A percentile compares a stretch with the other conserved stretches of the same genome.
phyloP scores from a whole-genome alignment of 2,797 vertebrate species.

The Poeciliopsis turneri region DNA sequence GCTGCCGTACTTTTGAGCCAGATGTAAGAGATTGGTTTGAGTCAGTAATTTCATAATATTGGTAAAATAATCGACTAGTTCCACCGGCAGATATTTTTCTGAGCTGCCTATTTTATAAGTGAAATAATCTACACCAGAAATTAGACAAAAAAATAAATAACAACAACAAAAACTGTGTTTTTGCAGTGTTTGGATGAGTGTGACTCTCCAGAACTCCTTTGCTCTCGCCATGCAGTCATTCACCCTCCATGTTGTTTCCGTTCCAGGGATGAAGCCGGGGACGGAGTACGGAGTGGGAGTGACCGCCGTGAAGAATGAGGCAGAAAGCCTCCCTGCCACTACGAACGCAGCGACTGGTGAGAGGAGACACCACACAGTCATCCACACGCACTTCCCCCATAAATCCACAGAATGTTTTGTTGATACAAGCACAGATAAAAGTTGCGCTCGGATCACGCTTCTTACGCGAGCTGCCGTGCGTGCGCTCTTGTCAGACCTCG shows the following conservation, averaged over 20 bases:
- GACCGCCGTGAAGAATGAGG: slow-evolving; percentile 89
- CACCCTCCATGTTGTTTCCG: neutral
- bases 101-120: too few species aligned
- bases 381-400: slow-evolving; percentile 32
- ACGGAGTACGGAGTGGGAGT: slow-evolving; percentile 95
- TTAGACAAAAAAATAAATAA: neutral
- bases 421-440: slow-evolving; percentile 30
- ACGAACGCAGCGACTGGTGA: slow-evolving; percentile 93
- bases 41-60: too few species aligned
- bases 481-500: slow-evolving; percentile 82
- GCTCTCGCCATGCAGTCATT: neutral
- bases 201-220: neutral
- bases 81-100: too few species aligned
- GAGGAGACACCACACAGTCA: slow-evolving; percentile 47
- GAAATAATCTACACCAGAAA: too few species aligned
- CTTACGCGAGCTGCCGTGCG: neutral
- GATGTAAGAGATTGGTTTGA: too few species aligned
- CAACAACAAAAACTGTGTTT: too few species aligned
- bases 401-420: slow-evolving; percentile 23
- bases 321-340: slow-evolving; percentile 90
- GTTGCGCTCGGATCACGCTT: slow-evolving; percentile 7
- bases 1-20: too few species aligned
- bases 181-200: neutral
- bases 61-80: too few species aligned
- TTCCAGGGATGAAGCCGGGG: slow-evolving; percentile 88